Evolutionary conservation across 2,113 vertebrate genomes (phyloP).

Genomic region (Megaleporinus macrocephalus): DNA sequence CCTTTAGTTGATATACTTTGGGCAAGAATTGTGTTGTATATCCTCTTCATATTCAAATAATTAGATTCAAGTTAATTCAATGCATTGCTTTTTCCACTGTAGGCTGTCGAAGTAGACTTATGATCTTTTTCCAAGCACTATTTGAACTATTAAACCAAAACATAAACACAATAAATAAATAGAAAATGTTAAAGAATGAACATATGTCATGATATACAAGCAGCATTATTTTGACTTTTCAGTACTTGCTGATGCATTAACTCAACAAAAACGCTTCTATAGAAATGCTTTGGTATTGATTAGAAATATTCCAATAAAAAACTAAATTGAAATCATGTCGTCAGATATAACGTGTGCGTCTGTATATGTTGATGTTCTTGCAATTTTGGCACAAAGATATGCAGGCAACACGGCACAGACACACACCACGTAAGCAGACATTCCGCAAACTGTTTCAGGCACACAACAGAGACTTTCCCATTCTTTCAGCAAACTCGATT

Average conservation of each 20-base stretch:
- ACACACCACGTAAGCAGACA: background rate
- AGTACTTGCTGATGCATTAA: background rate
- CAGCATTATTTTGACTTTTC: background rate
- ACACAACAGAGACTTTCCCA: constrained; percentile 31
- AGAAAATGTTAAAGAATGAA: background rate
- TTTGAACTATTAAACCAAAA: background rate
- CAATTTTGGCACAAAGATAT: background rate
- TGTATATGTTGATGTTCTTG: background rate
- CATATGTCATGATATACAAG: background rate
- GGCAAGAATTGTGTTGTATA: no score
- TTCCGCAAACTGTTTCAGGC: background rate
- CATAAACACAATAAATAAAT: background rate
- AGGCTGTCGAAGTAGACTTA: no score
- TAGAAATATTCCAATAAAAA: background rate
- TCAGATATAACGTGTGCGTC: background rate
- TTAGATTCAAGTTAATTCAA: background rate
- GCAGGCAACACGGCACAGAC: background rate
- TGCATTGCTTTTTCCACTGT: no score
- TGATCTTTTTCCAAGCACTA: no score
- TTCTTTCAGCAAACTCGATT: constrained; percentile 67
- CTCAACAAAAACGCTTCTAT: background rate
- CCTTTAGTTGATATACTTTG: no score
- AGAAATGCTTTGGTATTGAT: background rate
- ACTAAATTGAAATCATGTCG: background rate
- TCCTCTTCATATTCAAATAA: background rate